Conservation (phyloP, 1,140 invertebrate species). For the Apis cerana region DNA sequence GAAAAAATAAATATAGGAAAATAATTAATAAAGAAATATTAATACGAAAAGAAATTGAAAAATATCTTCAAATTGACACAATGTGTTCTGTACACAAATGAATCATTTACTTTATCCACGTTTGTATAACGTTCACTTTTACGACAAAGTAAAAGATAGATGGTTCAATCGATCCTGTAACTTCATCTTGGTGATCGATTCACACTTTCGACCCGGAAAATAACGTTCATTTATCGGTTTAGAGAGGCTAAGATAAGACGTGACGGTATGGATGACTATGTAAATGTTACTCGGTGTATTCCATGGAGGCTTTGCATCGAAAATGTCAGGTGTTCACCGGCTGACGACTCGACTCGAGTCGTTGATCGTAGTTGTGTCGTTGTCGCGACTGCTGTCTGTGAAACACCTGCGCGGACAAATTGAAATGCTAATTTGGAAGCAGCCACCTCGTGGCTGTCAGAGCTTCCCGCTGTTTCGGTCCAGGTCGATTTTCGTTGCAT, state of each 20-base stretch:
- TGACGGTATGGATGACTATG: slow-evolving; percentile 19
- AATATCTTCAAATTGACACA: no score
- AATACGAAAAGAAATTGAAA: no score
- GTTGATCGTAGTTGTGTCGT: slow-evolving; percentile 29
- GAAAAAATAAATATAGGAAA: no score
- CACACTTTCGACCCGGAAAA: neutral
- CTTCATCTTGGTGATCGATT: neutral
- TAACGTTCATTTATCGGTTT: slow-evolving; percentile 25
- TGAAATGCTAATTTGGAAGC: slow-evolving; percentile 61
- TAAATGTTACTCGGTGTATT: slow-evolving; percentile 41
- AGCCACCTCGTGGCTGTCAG: neutral
- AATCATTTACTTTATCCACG: no score
- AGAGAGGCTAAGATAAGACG: slow-evolving; percentile 28
- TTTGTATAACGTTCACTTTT: neutral
- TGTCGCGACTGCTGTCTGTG: slow-evolving; percentile 21
- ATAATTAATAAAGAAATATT: no score
- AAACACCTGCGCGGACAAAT: slow-evolving; percentile 61
- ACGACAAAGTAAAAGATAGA: neutral
- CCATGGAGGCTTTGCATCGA: slow-evolving; percentile 44
- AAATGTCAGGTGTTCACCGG: slow-evolving; percentile 56
- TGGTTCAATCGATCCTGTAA: rapidly evolving
- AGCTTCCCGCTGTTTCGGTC: neutral
- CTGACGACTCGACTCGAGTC: slow-evolving; percentile 9
- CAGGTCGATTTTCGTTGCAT: neutral
- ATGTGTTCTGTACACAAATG: no score